These are phyloP conservation scores for Eilema depressum DNA, from an alignment of 2,888 invertebrate genomes.

Conservation along the genomic window DNA sequence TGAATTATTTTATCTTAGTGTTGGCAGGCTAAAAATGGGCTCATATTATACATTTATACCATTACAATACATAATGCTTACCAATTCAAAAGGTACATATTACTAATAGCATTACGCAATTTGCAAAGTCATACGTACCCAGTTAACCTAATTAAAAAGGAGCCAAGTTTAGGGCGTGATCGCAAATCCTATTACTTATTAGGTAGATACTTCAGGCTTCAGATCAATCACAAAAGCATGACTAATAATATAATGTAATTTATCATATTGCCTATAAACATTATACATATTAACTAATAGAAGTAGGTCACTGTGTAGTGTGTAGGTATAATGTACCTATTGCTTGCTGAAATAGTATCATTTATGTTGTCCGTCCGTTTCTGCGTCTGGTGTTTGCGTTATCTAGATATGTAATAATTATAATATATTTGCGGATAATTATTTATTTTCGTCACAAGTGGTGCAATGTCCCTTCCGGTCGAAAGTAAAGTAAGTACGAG, in stretches of 20 bases:
- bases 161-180: slow-evolving; percentile 8
- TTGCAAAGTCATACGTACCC: slow-evolving; percentile 26
- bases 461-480: not conserved
- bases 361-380: not conserved
- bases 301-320: no score
- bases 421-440: not conserved
- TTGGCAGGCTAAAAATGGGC: not conserved
- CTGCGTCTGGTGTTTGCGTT: not conserved
- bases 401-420: not conserved
- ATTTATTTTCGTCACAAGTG: not conserved
- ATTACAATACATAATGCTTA: not conserved
- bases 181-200: not conserved
- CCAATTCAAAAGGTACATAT: slow-evolving; percentile 10
- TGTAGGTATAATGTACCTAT: not conserved
- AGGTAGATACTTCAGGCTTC: not conserved
- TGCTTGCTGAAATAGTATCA: not conserved
- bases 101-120: slow-evolving; percentile 40
- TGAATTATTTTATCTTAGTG: no score
- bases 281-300: not conserved
- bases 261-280: not conserved
- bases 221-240: not conserved
- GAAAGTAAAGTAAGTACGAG: not conserved
- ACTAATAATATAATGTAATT: not conserved
- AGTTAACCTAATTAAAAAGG: slow-evolving; percentile 33
- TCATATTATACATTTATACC: no score